Evolutionary conservation across 2,888 invertebrate species (phyloP).

Genomic region (Drosophila phalerata): DNA sequence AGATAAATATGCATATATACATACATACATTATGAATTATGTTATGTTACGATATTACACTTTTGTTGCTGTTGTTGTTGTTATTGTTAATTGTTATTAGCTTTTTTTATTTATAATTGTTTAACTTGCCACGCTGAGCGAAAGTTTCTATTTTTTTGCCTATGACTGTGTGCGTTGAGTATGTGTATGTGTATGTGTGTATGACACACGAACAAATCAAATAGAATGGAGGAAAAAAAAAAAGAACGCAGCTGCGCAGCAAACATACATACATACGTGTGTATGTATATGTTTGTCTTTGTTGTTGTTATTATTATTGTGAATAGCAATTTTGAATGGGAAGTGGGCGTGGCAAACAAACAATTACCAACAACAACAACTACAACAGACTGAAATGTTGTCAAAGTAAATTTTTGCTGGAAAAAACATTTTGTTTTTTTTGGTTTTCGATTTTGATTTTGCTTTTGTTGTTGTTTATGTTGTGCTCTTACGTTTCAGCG

Average conservation of each 20-base stretch:
- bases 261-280: background rate
- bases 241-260: constrained; percentile 48
- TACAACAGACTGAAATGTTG: constrained; percentile 16
- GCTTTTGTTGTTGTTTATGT: no score
- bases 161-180: constrained; percentile 9
- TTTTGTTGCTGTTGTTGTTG: constrained; percentile 27
- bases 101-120: constrained; percentile 22
- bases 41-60: constrained; percentile 48
- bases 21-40: constrained; percentile 40
- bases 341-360: constrained; percentile 39
- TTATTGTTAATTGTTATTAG: constrained; percentile 19
- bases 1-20: constrained; percentile 20
- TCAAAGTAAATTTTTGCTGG: constrained; percentile 33
- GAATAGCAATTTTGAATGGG: constrained; percentile 21
- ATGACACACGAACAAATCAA: constrained; percentile 46
- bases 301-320: constrained; percentile 14
- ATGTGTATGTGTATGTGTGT: constrained; percentile 9
- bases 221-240: constrained; percentile 2
- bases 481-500: constrained; percentile 64
- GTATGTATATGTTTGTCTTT: no score
- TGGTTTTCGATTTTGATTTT: no score
- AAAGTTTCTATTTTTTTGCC: constrained; percentile 36
- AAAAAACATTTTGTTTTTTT: constrained; percentile 24
- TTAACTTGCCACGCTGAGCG: constrained; percentile 45
- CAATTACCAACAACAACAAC: constrained; percentile 29